Percentiles rank a stretch among this genome's conserved stretches.
phyloP scores from a whole-genome alignment of 2,888 invertebrate species.

The Stenodema calcarata region DNA sequence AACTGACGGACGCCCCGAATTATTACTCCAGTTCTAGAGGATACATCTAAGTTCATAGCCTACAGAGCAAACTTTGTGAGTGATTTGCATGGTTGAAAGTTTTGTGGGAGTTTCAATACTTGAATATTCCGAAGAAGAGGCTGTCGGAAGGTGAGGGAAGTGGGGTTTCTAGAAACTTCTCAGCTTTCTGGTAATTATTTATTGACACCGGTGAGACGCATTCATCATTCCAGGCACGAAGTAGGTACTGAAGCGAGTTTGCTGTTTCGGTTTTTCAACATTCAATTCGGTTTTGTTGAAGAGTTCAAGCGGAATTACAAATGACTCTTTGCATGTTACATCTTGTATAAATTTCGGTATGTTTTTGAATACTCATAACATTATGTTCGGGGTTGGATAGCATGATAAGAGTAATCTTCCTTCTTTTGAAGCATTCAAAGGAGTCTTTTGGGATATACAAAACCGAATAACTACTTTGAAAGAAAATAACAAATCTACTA shows the following conservation, averaged over 20 bases:
- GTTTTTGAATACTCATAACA: no score
- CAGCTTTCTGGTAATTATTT: background rate
- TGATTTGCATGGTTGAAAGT: background rate
- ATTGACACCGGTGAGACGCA: background rate
- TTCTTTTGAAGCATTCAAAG: no score
- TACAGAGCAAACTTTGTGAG: background rate
- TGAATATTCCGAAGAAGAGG: background rate
- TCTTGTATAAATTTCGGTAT: no score
- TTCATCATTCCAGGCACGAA: background rate
- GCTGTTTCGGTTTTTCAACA: background rate
- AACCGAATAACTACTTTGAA: no score
- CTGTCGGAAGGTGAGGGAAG: background rate
- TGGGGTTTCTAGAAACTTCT: background rate
- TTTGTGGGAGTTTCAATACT: background rate
- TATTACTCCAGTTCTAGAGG: background rate
- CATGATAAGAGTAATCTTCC: no score
- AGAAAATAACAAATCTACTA: no score
- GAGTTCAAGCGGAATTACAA: background rate
- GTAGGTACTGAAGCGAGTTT: background rate
- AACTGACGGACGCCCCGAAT: no score
- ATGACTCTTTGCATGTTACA: no score
- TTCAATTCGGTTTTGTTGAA: background rate
- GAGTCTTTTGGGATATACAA: no score
- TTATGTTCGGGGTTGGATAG: no score
- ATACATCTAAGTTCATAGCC: background rate